phyloP scores from a whole-genome alignment of 2,113 vertebrate species.

The Eclectus roratus region DNA sequence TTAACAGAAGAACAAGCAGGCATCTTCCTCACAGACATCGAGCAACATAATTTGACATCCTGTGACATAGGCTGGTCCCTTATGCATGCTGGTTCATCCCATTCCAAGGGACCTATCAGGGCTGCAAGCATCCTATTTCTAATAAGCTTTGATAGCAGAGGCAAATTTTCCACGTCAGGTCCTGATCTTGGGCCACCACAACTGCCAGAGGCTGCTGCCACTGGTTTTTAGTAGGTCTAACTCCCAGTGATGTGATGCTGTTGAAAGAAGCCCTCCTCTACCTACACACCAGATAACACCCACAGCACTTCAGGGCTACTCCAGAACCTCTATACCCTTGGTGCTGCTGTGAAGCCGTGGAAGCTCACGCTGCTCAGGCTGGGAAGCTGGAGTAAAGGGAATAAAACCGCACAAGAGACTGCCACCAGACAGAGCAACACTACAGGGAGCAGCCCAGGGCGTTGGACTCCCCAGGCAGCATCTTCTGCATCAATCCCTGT shows the following conservation, averaged over 20 bases:
- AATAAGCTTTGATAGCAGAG: background rate
- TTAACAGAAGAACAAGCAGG: background rate
- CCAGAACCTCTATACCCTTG: fast-evolving
- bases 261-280: background rate
- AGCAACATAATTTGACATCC: background rate
- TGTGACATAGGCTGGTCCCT: background rate
- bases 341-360: background rate
- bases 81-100: background rate
- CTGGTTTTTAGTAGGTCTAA: background rate
- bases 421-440: background rate
- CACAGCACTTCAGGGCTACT: background rate
- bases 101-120: background rate
- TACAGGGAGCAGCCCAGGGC: background rate
- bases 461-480: background rate
- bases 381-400: background rate
- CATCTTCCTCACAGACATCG: background rate
- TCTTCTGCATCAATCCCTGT: background rate
- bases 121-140: background rate
- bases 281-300: background rate
- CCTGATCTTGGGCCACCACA: background rate
- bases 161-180: background rate
- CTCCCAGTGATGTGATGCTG: background rate
- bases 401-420: background rate
- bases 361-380: background rate
- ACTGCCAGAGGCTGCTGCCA: background rate